These are phyloP conservation scores for Stegodyphus mimosarum DNA, from an alignment of 1,140 invertebrate genomes.

Conservation along the genomic window DNA sequence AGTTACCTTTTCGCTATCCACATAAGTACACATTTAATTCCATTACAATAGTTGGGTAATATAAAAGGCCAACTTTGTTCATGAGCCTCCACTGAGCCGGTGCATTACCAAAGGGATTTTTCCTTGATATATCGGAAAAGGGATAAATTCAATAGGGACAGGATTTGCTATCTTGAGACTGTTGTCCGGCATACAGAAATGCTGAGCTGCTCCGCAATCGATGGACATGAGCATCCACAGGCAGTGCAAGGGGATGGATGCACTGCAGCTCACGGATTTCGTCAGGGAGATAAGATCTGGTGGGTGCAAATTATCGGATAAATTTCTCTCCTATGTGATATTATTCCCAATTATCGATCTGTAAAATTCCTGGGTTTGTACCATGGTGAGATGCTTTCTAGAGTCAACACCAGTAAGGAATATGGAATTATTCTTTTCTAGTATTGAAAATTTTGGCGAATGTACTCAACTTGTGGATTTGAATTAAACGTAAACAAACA, in stretches of 20 bases:
- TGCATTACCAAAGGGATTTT: slow-evolving; percentile 20
- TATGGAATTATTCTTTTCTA: too few species aligned
- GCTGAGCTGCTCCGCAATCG: not conserved
- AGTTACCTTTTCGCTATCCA: too few species aligned
- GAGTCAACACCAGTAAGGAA: too few species aligned
- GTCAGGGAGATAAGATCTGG: not conserved
- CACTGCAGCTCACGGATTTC: not conserved
- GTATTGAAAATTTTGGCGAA: too few species aligned
- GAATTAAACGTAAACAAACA: too few species aligned
- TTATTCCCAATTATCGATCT: slow-evolving; percentile 38
- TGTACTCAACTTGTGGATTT: too few species aligned
- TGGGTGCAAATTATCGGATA: slow-evolving; percentile 47
- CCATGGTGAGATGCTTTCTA: too few species aligned
- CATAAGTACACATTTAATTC: too few species aligned
- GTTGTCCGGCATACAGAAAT: not conserved
- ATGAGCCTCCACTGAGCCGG: slow-evolving; percentile 11
- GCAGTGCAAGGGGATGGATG: too few species aligned
- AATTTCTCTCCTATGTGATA: slow-evolving; percentile 18
- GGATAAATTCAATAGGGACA: slow-evolving; percentile 20
- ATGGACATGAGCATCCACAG: not conserved
- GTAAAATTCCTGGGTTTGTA: too few species aligned
- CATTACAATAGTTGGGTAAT: not conserved
- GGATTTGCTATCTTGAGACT: not conserved
- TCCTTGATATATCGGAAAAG: slow-evolving; percentile 5
- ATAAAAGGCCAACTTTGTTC: not conserved